Base-by-base conservation (phyloP, 2,113 vertebrate genomes). In the Oreotrochilus melanogaster region DNA sequence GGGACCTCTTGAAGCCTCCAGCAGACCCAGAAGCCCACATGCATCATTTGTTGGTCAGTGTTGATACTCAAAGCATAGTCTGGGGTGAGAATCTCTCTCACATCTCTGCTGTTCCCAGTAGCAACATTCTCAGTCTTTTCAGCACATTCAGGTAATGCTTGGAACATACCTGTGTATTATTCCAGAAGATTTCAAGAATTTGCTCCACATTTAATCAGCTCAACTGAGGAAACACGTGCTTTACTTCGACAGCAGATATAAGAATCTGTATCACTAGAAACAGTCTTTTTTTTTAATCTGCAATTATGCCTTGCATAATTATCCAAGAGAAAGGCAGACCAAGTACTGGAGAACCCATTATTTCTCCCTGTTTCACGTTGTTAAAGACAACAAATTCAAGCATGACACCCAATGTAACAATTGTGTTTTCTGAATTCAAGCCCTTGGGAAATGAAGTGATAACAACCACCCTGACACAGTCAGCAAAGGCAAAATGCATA, bases 81-180 rank as follows among this genome's bases (percentile, higher is more conserved):
- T 53, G 35, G 35, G 25, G 12, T 7, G 30, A 47, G 39, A 39
- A 45, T 10, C 18, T 16, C 4, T 56, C 37, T 64, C n/a, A 17
- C 1, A 1, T 25, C 23, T 43, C 31, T 42, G 27, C 19, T 17
- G 47, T 33, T 72, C 47, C 28, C 17, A 35, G 16, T 60, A 67
- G 39, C 0, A 1, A 47, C 0, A 1, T 47, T 39, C 37, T 42
- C 53, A 35, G 10, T n/a, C 30, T 25, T 54, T 66, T 73, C 53
- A 58, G 57, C 24, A 65, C 6, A 18, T 54, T 65, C 39, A 67
- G 31, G 19, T n/a, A 18, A 61, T 54, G 4, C 54, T n/a, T 56
- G 35, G 39, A 43, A 17, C 7, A 2, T 10, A 30, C 47, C 11
- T 28, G 6, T 35, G 13, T 48, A n/a, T 48, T 81, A 30, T 60